Conservation (phyloP, 2,888 invertebrate species). For the Lasius fuliginosus region DNA sequence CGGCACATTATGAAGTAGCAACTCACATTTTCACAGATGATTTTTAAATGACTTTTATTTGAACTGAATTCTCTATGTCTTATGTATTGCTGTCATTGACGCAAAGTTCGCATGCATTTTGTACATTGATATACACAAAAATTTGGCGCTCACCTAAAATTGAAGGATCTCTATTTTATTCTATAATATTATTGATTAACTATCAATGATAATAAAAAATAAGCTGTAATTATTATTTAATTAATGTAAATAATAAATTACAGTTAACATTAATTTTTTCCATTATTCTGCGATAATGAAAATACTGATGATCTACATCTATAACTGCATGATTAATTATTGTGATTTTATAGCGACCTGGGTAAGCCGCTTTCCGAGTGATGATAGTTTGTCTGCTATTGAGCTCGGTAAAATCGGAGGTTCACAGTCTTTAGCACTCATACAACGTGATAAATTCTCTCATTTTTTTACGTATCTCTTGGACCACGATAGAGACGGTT, state of each 20-base stretch:
- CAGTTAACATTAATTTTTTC: not conserved
- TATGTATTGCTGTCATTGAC: not conserved
- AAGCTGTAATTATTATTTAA: not conserved
- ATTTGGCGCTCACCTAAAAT: not conserved
- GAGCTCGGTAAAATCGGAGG: constrained; percentile 44
- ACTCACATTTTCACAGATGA: not conserved
- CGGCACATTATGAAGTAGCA: not conserved
- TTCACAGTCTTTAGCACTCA: constrained; percentile 87
- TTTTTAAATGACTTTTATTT: not conserved
- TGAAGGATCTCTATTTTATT: not conserved
- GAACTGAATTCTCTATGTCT: not conserved
- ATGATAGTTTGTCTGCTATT: constrained; percentile 85
- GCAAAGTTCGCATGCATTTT: too few relatives aligned
- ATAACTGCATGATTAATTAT: constrained; percentile 4
- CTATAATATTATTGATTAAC: not conserved
- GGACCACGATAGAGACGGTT: constrained; percentile 91
- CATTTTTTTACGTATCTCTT: constrained; percentile 91
- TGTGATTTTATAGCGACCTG: constrained; percentile 88
- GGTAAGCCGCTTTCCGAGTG: constrained; percentile 91
- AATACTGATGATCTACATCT: not conserved
- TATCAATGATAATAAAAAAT: not conserved
- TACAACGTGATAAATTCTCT: constrained; percentile 91
- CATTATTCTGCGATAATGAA: not conserved
- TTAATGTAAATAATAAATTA: not conserved
- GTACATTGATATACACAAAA: not conserved